Base-by-base conservation (phyloP, 1,140 invertebrate genomes). In the Asbolus verrucosus region DNA sequence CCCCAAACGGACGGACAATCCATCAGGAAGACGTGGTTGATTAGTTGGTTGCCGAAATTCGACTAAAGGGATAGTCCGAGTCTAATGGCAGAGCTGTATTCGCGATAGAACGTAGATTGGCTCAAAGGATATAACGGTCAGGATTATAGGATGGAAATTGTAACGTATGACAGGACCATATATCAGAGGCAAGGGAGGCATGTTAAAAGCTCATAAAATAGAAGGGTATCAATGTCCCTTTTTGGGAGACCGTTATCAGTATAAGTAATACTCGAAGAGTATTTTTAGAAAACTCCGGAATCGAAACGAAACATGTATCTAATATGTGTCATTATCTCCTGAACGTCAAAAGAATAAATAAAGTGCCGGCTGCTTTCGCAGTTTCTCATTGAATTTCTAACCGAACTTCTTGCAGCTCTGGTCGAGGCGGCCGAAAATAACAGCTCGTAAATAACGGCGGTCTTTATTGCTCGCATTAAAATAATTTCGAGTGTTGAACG, bases 401-500 rank as follows among this genome's bases (percentile, higher is more conserved):
- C n/a, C n/a, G n/a, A n/a, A n/a, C n/a, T n/a, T n/a, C n/a, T n/a
- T n/a, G n/a, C n/a, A n/a, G n/a, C n/a, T n/a, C n/a, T n/a, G n/a
- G n/a, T n/a, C n/a, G n/a, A n/a, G n/a, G n/a, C n/a, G n/a, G n/a
- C n/a, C n/a, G n/a, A n/a, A n/a, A n/a, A n/a, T n/a, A 74, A 77
- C 70, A 72, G 50, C 69, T 16, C 46, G 24, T 76, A 76, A 75
- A 76, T 76, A 75, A 75, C 66, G 43, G 27, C 50, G 19, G 65
- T 70, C 69, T 77, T 77, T 77, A 77, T 77, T 77, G 69, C 72
- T 69, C 27, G 65, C 70, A 75, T 75, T 74, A 77, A 77, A 77
- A 77, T 77, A 77, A 77, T 77, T 77, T 75, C 69, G 54, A 72
- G 68, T 69, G 71, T 73, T 73, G 54, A 69, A 54, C 68, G 65